Base-by-base conservation (phyloP, 2,888 invertebrate species). In the Aproaerema taeniolella region DNA sequence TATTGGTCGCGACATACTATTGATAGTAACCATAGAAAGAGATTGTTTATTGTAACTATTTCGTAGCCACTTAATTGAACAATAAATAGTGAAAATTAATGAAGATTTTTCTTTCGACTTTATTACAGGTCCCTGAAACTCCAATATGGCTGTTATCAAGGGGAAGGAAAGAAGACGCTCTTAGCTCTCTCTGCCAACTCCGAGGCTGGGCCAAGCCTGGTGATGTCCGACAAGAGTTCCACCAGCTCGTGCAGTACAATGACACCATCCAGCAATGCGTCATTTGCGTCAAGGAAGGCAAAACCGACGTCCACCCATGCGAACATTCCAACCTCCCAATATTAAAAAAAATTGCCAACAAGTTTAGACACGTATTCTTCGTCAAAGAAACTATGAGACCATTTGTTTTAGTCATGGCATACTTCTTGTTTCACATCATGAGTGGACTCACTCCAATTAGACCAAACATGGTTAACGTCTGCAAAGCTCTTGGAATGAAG, bases 111-210 rank as follows among this genome's bases (percentile, higher is more conserved):
- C n/a, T 6, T 20, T 20, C 20, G 8, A 6, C 20, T 20, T 4
- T 20, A 20, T 56, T 58, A 24, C 63, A 89, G 89, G 85, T 89
- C 1, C 89, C 89, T 0, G 89, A 90, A 66, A 88, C 89, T 4
- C 89, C 89, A 25, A 76, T 88, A 53, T 89, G 89, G 89, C 61
- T 90, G n/a, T 50, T 89, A 41, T 88, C 89, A 0, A 88, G 88
- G 48, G 88, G 88, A 5, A 73, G 88, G 1, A 75, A 78, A 48
- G 82, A 87, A 53, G 89, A 89, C 7, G 89, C 90, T 0, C 51
- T 86, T 7, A 67, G 60, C 17, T 86, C 89, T 0, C 67, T 89
- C n/a, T 87, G 88, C 46, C 85, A 87, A 49, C 72, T 90, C 1
- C 71, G 89, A 39, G 89, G 89, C 1, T 89, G 89, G 89, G 78